These are phyloP conservation scores for Typhlichthys subterraneus DNA, from an alignment of 2,797 vertebrate genomes.

Conservation along the genomic window DNA sequence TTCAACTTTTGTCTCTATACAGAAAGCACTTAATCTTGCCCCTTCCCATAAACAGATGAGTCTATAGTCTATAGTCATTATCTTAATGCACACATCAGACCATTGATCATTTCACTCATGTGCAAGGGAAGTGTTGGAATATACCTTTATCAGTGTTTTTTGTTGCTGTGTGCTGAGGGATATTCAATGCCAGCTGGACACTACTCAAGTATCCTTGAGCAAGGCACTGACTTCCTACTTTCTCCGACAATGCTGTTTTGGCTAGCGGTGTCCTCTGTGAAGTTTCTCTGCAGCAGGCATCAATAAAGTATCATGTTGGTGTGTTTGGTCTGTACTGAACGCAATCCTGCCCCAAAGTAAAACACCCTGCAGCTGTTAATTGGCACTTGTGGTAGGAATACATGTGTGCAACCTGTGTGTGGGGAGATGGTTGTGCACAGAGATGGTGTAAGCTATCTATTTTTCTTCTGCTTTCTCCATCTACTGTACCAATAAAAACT, in stretches of 20 bases:
- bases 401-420: conserved; percentile 19
- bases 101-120: neutral
- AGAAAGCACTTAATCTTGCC: no score
- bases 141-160: no score
- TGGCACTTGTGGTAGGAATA: neutral
- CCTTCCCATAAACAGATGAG: no score
- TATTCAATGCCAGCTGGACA: no score
- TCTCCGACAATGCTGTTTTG: neutral
- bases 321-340: conserved; percentile 15
- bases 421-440: neutral
- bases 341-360: conserved; percentile 1
- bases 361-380: no score
- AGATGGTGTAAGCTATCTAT: neutral
- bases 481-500: conserved; percentile 70
- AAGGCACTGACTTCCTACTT: conserved; percentile 30
- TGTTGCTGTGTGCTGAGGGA: no score
- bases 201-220: neutral
- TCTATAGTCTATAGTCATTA: no score
- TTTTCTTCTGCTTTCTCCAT: conserved; percentile 64
- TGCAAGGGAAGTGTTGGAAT: no score
- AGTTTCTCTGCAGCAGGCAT: conserved; percentile 7
- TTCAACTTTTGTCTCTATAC: no score
- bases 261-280: conserved; percentile 7
- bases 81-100: neutral
- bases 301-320: conserved; percentile 29